Conservation (phyloP, 1,140 invertebrate genomes). For the Calephelis nemesis region DNA sequence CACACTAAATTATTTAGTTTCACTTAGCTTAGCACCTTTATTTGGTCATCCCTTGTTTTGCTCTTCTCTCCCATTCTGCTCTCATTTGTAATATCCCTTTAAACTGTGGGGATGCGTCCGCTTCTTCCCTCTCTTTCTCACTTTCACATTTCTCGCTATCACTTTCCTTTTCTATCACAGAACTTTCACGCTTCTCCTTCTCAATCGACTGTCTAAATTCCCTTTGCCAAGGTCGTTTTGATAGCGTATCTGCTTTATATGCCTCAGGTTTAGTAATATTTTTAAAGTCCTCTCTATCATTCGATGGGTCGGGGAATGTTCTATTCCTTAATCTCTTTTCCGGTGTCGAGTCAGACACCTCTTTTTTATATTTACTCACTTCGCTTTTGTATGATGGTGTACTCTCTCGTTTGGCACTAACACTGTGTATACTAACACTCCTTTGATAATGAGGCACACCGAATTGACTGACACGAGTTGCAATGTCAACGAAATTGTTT, state of each 20-base stretch:
- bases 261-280: conserved; percentile 66
- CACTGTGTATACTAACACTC: conserved; percentile 67
- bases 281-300: conserved; percentile 71
- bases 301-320: conserved; percentile 74
- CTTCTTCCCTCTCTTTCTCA: conserved; percentile 61
- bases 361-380: conserved; percentile 74
- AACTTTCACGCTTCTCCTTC: conserved; percentile 57
- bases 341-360: conserved; percentile 75
- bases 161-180: conserved; percentile 69
- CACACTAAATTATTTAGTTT: conserved; percentile 21
- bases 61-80: conserved; percentile 87
- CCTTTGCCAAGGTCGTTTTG: conserved; percentile 68
- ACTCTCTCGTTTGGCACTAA: conserved; percentile 63
- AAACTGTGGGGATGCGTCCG: conserved; percentile 79
- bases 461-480: conserved; percentile 66
- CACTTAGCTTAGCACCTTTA: conserved; percentile 65
- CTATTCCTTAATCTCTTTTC: conserved; percentile 74
- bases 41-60: conserved; percentile 83
- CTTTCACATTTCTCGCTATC: conserved; percentile 51
- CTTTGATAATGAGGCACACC: conserved; percentile 63
- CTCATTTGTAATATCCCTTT: conserved; percentile 86
- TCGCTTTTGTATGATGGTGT: conserved; percentile 60
- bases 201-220: conserved; percentile 55
- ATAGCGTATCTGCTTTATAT: conserved; percentile 70
- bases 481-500: conserved; percentile 70